phyloP scores from a whole-genome alignment of 2,888 invertebrate genomes.

The Marasmarcha lunaedactyla region DNA sequence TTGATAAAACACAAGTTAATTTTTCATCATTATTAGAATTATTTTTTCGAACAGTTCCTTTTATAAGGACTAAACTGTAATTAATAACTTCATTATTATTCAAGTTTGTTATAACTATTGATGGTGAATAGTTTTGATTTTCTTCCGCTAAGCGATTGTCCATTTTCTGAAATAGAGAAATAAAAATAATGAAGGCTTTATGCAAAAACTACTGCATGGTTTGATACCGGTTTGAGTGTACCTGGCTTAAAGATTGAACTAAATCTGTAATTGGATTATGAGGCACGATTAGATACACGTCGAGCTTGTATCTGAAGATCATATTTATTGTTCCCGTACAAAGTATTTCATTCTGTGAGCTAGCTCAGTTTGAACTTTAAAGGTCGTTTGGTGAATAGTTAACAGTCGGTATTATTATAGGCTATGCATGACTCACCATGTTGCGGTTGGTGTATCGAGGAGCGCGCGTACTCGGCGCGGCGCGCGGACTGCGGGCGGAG shows the following conservation, averaged over 20 bases:
- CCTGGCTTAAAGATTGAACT: no score
- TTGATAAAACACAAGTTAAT: conserved; percentile 47
- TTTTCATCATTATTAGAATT: conserved; percentile 50
- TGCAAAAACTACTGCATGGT: no score
- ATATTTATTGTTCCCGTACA: no score
- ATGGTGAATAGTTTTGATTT: conserved; percentile 49
- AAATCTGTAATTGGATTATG: no score
- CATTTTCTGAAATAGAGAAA: conserved; percentile 61
- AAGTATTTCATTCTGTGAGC: no score
- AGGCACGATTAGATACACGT: no score
- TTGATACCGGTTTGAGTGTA: no score
- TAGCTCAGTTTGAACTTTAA: conserved; percentile 7
- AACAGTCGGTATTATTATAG: conserved; percentile 21
- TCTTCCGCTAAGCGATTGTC: conserved; percentile 56
- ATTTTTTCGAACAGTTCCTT: conserved; percentile 67
- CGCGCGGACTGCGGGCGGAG: conserved; percentile 59
- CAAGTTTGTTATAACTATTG: conserved; percentile 70
- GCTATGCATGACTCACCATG: conserved; percentile 60
- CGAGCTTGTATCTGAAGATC: no score
- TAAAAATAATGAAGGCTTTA: no score
- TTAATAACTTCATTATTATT: conserved; percentile 71
- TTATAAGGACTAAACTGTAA: conserved; percentile 72
- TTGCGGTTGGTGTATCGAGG: conserved; percentile 55
- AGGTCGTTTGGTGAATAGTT: conserved; percentile 16
- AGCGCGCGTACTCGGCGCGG: conserved; percentile 61